These are phyloP conservation scores for Saguinus imperator DNA, from an alignment of 2,113 vertebrate species.

Conservation along the genomic window DNA sequence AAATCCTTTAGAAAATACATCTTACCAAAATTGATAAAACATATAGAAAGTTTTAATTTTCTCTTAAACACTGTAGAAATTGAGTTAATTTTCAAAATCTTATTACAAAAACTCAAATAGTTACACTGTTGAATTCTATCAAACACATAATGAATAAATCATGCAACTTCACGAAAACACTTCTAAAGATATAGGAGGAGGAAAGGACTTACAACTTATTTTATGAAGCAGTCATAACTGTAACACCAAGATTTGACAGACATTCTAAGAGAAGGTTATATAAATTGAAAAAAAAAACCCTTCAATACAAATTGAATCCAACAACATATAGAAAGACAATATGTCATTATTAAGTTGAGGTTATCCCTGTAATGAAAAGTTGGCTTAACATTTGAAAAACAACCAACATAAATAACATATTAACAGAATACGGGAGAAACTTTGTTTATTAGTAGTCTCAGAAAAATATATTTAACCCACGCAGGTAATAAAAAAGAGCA, in stretches of 20 bases:
- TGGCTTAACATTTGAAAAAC: conserved; percentile 2
- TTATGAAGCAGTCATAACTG: neutral
- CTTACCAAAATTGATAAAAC: neutral
- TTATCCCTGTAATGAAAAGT: neutral
- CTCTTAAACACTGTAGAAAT: neutral
- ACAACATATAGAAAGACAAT: neutral
- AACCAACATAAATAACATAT: neutral
- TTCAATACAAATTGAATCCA: neutral
- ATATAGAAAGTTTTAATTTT: neutral
- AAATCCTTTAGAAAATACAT: neutral
- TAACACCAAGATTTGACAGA: neutral
- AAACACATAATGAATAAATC: neutral
- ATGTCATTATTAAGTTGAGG: neutral
- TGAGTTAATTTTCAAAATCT: neutral
- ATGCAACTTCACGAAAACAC: neutral
- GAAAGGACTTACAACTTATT: neutral
- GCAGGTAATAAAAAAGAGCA: neutral
- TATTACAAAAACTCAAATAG: neutral
- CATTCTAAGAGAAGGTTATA: neutral
- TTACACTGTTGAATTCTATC: neutral
- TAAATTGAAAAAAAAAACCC: neutral
- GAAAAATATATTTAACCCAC: neutral
- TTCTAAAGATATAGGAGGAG: neutral
- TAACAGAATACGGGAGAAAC: neutral
- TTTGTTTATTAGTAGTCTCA: neutral